phyloP scores from a whole-genome alignment of 2,888 invertebrate genomes.

The Archaeoteleia sp. region DNA sequence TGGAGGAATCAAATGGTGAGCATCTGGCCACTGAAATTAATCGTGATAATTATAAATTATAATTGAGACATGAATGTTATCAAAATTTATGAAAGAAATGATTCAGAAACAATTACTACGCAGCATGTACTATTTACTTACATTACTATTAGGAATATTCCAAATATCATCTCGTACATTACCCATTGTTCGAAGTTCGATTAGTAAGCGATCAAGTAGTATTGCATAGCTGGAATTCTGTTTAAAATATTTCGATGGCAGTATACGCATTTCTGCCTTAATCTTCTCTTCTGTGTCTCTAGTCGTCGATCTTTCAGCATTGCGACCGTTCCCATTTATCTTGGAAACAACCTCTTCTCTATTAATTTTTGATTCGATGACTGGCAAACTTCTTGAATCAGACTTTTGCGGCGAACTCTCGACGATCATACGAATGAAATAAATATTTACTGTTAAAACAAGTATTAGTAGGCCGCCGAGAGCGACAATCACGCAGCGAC shows the following conservation, averaged over 20 bases:
- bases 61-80: too few relatives aligned
- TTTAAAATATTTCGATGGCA: slow-evolving; percentile 67
- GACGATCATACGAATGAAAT: slow-evolving; percentile 72
- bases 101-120: too few relatives aligned
- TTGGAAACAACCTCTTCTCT: slow-evolving; percentile 48
- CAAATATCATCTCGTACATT: slow-evolving; percentile 65
- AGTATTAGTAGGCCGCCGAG: slow-evolving; percentile 70
- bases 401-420: slow-evolving; percentile 67
- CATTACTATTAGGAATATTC: slow-evolving; percentile 68
- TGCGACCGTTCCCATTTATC: slow-evolving; percentile 47
- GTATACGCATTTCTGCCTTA: slow-evolving; percentile 61
- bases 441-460: slow-evolving; percentile 70
- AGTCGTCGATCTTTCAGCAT: slow-evolving; percentile 52
- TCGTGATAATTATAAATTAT: too few relatives aligned
- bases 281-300: slow-evolving; percentile 60
- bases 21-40: too few relatives aligned
- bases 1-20: too few relatives aligned
- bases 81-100: too few relatives aligned
- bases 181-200: slow-evolving; percentile 61
- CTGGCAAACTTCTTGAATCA: slow-evolving; percentile 55
- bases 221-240: slow-evolving; percentile 63
- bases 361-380: slow-evolving; percentile 54
- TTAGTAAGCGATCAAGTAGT: slow-evolving; percentile 62
- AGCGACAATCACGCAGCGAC: slow-evolving; percentile 68
- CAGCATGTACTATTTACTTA: too few relatives aligned